Base-by-base conservation (phyloP, 92 coral and sea anemone species). In the Ricordea florida region DNA sequence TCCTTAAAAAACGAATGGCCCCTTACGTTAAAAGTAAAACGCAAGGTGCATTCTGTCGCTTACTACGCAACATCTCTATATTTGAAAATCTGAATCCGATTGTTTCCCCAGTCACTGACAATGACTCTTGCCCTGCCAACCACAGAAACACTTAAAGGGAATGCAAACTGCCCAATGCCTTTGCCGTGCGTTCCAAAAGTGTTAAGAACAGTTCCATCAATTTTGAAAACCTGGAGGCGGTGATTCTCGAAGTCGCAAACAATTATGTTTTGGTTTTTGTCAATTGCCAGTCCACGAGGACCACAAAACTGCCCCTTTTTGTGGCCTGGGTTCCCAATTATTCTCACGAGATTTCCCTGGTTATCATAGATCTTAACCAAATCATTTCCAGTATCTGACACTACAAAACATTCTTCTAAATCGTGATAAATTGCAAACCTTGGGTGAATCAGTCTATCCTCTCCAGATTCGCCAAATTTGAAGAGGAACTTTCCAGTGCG, bases 161-260 rank as follows among this genome's bases (percentile, higher is more conserved):
- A 91, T 49, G 97, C 97, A 69, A 91, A 91, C 80, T 91, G 97
- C 18, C 97, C 93, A n/a, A 91, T 87, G 3, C 97, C 97, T 55
- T 91, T 91, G 3, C 97, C 97, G 32, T 82, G 83, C 3, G 97
- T 87, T 0, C 97, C 97, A 84, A 91, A 91, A 32, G 85, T 81
- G 74, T 80, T 91, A 14, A 91, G 58, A 27, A 87, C 90, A 16
- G 63, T 70, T 10, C 97, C 97, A 66, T 84, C 89, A 8, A 87
- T 63, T 20, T 65, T 72, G 43, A 91, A 84, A 57, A 91, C 62
- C 71, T 91, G 97, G 5, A 91, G 83, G 34, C 97, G 79, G 50
- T 91, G 97, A 43, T 91, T 91, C 47, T 91, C 97, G 69, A 91
- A 91, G 52, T 91, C 97, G 49, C 97, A 91, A 3, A 91, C 97